These are phyloP conservation scores for Pogonophryne albipinna DNA, from an alignment of 2,797 vertebrate genomes.

Conservation along the genomic window DNA sequence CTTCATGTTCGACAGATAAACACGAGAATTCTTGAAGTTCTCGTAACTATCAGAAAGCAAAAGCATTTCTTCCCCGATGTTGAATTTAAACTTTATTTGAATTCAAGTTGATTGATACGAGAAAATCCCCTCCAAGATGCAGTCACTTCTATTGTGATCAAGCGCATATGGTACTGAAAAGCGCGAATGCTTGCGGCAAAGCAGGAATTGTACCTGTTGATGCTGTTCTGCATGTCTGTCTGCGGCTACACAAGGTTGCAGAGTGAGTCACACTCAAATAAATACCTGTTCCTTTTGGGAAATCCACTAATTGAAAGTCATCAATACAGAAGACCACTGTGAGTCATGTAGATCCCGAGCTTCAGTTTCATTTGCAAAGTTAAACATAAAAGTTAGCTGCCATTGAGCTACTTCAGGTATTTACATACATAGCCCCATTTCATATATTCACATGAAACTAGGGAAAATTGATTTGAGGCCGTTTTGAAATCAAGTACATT, in stretches of 20 bases:
- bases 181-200: background rate
- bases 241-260: slow-evolving; percentile 32
- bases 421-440: slow-evolving; percentile 36
- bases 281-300: slow-evolving; percentile 54
- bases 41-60: background rate
- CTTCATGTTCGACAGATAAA: background rate
- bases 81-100: background rate
- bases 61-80: background rate
- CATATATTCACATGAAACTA: slow-evolving; percentile 20
- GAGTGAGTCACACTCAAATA: slow-evolving; percentile 56
- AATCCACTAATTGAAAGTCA: slow-evolving; percentile 56
- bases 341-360: slow-evolving; percentile 52
- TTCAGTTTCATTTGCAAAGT: slow-evolving; percentile 49
- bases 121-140: background rate
- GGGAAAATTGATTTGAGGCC: slow-evolving; percentile 43
- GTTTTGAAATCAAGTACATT: slow-evolving; percentile 70
- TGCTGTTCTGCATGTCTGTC: slow-evolving; percentile 25
- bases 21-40: background rate
- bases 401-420: slow-evolving; percentile 8
- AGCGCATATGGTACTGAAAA: background rate
- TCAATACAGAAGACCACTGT: slow-evolving; percentile 37
- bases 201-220: slow-evolving; percentile 30
- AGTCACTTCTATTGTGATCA: background rate
- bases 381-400: slow-evolving; percentile 6
- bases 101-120: background rate